Evolutionary conservation across 2,888 invertebrate genomes (phyloP).

Genomic region (Drosophila nr. perissopoda): DNA sequence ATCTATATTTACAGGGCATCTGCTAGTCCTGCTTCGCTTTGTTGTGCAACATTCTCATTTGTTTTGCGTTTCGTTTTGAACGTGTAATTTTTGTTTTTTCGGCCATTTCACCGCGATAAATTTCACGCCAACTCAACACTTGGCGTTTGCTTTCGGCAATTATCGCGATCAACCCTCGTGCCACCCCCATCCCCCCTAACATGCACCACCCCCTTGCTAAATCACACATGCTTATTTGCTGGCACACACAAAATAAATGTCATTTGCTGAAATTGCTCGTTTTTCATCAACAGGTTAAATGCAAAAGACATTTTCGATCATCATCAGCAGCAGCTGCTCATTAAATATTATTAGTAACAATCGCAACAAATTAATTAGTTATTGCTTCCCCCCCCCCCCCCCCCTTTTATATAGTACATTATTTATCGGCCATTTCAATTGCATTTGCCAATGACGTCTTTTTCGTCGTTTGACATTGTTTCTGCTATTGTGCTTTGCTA

Average conservation of each 20-base stretch:
- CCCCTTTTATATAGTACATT: background rate
- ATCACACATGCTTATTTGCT: slow-evolving; percentile 26
- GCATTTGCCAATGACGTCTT: slow-evolving; percentile 36
- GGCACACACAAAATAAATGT: slow-evolving; percentile 54
- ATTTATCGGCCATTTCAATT: slow-evolving; percentile 13
- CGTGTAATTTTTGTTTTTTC: slow-evolving; percentile 4
- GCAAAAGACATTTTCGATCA: slow-evolving; percentile 26
- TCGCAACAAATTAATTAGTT: background rate
- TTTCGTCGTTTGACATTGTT: background rate
- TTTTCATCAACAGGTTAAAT: slow-evolving; percentile 52
- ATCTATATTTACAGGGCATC: background rate
- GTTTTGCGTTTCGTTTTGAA: slow-evolving; percentile 18
- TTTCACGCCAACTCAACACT: slow-evolving; percentile 80
- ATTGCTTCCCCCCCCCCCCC: too few species aligned
- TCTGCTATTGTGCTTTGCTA: slow-evolving; percentile 28
- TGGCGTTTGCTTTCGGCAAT: slow-evolving; percentile 46
- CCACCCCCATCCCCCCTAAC: background rate
- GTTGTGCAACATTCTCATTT: slow-evolving; percentile 13
- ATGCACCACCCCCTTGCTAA: background rate
- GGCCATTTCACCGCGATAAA: slow-evolving; percentile 56
- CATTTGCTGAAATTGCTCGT: slow-evolving; percentile 7
- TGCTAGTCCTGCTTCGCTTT: background rate
- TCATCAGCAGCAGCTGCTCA: slow-evolving; percentile 11
- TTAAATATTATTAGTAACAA: slow-evolving; percentile 2
- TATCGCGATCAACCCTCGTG: slow-evolving; percentile 19